Base-by-base conservation (phyloP, 2,888 invertebrate species). In the Caenorhabditis doughertyi region DNA sequence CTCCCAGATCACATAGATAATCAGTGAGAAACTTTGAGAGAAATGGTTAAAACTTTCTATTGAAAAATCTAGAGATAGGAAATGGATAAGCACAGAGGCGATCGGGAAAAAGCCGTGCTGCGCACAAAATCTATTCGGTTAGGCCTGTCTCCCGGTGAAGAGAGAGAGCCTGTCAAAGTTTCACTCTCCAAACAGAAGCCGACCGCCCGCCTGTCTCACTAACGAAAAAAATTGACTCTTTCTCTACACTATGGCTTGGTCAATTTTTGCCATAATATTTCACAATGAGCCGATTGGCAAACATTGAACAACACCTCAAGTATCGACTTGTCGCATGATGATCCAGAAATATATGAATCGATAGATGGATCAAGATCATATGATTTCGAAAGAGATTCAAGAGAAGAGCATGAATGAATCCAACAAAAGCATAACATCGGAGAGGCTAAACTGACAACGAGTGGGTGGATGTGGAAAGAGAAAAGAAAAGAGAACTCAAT, bases 151-250 rank as follows among this genome's bases (percentile, higher is more conserved):
- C 62, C 42, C 56, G 27, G 60, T 42, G 35, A 32, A n/a, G n/a
- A n/a, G 47, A 18, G 67, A 32, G 53, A 55, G 44, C 53, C 80
- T 80, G 67, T 72, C 80, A 73, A 79, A 62, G 32, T 68, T 68
- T 70, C 70, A 47, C 79, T 79, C 79, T 79, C 62, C 65, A 79
- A 79, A 79, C 71, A 79, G 79, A 79, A 79, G 71, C 77, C 77
- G 35, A 21, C 62, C 62, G 65, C n/a, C 60, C 76, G 76, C 76
- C 76, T 68, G 67, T 68, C 67, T 51, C 65, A 51, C 51, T n/a
- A 49, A 47, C 60, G 58, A 32, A 56, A 68, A 60, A 76, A 76
- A 51, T 60, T 25, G 60, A 21, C 74, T 67, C 58, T 11, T 47
- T 65, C 65, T 65, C 55, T 65, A 58, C 67, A 68, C 76, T 47